These are phyloP conservation scores for Otolemur garnettii DNA, from an alignment of 2,113 vertebrate species.

Conservation along the genomic window DNA sequence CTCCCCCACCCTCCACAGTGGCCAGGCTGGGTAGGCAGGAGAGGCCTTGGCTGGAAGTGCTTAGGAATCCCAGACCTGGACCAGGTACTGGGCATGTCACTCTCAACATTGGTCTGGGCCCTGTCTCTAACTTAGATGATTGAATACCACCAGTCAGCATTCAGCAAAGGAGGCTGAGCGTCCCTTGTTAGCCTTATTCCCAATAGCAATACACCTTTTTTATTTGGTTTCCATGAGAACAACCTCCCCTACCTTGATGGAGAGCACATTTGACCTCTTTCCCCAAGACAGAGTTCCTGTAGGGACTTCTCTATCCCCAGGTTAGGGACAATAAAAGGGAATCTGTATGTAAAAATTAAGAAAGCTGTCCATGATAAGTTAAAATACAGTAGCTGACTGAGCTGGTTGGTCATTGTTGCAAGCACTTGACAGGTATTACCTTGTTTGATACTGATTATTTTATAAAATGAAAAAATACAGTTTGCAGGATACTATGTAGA, in stretches of 20 bases:
- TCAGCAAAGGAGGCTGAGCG: background rate
- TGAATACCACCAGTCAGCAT: background rate
- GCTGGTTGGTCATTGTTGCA: background rate
- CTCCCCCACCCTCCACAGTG: conserved; percentile 63
- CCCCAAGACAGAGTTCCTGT: background rate
- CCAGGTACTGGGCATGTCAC: background rate
- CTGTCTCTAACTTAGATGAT: background rate
- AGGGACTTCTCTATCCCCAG: conserved; percentile 1
- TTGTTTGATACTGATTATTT: background rate
- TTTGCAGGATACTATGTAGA: background rate
- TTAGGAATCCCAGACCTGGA: background rate
- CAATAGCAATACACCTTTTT: background rate
- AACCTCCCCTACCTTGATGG: background rate
- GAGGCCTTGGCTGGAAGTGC: background rate
- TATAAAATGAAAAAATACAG: background rate
- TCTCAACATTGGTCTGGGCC: background rate
- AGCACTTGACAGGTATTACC: background rate
- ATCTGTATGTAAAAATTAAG: background rate
- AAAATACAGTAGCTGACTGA: background rate
- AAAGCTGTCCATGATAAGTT: background rate
- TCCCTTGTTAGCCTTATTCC: background rate
- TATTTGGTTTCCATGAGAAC: background rate
- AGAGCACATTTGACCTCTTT: background rate
- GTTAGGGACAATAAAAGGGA: conserved; percentile 9
- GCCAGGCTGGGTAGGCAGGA: background rate